Evolutionary conservation across 2,113 vertebrate genomes (phyloP).

Genomic region (Cyanoliseus patagonus): DNA sequence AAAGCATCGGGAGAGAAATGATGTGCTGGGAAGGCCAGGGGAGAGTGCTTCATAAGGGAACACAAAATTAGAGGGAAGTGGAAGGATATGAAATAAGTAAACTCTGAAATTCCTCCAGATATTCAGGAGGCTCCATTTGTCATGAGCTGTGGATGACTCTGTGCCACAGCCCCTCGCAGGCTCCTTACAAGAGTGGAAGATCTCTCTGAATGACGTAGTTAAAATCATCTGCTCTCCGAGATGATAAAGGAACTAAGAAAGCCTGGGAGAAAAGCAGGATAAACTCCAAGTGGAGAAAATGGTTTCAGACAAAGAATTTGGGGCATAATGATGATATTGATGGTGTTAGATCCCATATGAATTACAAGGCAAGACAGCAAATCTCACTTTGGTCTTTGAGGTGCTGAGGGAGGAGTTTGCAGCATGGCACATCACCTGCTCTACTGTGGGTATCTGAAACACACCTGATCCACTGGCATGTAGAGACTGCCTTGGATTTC

Average conservation of each 20-base stretch:
- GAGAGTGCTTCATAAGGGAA: accelerated
- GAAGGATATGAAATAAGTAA: neutral
- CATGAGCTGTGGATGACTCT: neutral
- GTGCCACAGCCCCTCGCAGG: neutral
- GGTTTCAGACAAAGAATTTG: neutral
- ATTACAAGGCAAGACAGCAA: neutral
- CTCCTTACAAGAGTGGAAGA: neutral
- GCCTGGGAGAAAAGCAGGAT: neutral
- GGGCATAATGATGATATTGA: neutral
- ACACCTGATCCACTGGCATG: neutral
- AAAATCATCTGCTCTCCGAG: neutral
- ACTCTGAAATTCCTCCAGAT: neutral
- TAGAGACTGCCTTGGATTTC: neutral
- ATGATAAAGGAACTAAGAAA: neutral
- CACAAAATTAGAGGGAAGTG: neutral
- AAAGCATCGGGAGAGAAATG: neutral
- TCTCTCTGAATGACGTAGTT: neutral
- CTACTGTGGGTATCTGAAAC: neutral
- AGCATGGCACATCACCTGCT: neutral
- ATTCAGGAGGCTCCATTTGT: neutral
- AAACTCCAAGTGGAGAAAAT: neutral
- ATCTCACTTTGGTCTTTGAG: neutral
- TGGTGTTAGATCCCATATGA: neutral
- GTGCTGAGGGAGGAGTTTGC: neutral
- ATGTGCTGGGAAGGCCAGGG: neutral